Conservation (phyloP, 2,113 vertebrate species). For the Philantomba maxwellii region DNA sequence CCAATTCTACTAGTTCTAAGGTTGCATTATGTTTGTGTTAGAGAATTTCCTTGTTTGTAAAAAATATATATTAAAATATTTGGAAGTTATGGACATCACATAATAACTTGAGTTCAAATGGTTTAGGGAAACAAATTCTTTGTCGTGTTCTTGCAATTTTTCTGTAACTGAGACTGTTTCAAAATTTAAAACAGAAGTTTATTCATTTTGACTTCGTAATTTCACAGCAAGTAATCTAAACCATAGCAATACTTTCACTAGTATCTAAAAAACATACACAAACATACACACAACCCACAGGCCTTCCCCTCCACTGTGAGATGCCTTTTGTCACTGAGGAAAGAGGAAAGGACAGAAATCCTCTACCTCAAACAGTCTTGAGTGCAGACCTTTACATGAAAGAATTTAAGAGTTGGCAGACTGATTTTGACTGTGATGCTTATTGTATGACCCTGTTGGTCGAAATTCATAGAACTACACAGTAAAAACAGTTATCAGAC, state of each 20-base stretch:
- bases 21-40: background rate
- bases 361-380: background rate
- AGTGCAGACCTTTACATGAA: background rate
- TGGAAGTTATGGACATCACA: background rate
- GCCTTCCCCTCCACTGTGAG: background rate
- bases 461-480: background rate
- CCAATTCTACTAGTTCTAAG: background rate
- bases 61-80: background rate
- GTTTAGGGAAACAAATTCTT: background rate
- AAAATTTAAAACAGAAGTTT: background rate
- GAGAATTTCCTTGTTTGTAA: background rate
- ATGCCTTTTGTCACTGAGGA: rapidly evolving
- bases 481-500: background rate
- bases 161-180: background rate
- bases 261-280: background rate
- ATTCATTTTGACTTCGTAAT: background rate
- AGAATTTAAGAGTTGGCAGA: background rate
- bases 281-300: background rate
- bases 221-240: background rate
- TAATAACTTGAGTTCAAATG: background rate
- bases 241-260: background rate
- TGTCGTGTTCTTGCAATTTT: background rate
- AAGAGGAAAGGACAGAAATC: background rate
- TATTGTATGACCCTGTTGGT: background rate
- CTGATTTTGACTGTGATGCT: background rate